Percentiles rank a stretch among this genome's conserved stretches.
Evolutionary conservation across 1,140 invertebrate species (phyloP).

Genomic region (Caenorhabditis briggsae): DNA sequence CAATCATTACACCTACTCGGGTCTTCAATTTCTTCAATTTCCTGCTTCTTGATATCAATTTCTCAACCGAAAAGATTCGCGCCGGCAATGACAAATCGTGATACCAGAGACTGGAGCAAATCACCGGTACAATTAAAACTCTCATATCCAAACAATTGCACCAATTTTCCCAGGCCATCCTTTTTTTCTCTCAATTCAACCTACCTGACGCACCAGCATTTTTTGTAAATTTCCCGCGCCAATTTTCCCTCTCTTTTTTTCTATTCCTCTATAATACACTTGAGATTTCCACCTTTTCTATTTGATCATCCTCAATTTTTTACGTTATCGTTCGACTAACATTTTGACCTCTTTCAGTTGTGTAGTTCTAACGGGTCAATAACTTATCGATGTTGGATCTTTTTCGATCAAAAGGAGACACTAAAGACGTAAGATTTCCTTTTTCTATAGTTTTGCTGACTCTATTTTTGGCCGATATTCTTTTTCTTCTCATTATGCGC

Average conservation of each 20-base stretch:
- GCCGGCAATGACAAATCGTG: conserved; percentile 20
- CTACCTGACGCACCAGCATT: conserved; percentile 13
- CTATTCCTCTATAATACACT: conserved; percentile 5
- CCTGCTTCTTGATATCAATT: conserved; percentile 31
- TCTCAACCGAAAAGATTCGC: conserved; percentile 23
- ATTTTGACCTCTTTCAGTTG: conserved; percentile 39
- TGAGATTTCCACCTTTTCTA: conserved; percentile 31
- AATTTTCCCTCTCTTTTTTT: background rate
- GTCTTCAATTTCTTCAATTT: conserved; percentile 47
- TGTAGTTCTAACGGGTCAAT: conserved; percentile 55
- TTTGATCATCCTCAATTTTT: conserved; percentile 22
- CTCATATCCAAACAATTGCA: background rate
- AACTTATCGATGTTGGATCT: conserved; percentile 54
- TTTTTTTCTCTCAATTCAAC: background rate
- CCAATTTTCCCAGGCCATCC: background rate
- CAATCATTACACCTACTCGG: conserved; percentile 16
- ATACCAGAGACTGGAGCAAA: conserved; percentile 9
- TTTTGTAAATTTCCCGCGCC: conserved; percentile 14
- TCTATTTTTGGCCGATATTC: background rate
- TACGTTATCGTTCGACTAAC: background rate
- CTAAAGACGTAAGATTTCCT: conserved; percentile 16
- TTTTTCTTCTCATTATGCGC: conserved; percentile 11
- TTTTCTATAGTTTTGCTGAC: background rate
- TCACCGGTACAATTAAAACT: background rate
- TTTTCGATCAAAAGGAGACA: conserved; percentile 46